Conservation (phyloP, 2,888 invertebrate species). For the Panopea generosa region DNA sequence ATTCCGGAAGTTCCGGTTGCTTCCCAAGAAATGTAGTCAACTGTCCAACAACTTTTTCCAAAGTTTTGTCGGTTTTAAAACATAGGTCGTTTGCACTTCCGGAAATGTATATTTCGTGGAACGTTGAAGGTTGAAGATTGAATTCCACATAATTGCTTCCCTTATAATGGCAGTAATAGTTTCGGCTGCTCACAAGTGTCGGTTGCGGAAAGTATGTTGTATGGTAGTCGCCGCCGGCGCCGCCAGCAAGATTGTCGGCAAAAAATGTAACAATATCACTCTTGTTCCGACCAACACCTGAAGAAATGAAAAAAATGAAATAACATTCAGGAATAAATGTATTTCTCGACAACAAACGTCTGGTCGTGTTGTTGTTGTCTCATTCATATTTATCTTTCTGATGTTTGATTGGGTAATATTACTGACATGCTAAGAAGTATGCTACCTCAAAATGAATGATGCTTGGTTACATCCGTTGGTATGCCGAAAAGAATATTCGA, state of each 20-base stretch:
- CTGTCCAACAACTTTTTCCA: constrained; percentile 51
- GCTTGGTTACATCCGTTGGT: too few species aligned
- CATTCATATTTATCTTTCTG: too few species aligned
- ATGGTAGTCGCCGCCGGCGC: constrained; percentile 77
- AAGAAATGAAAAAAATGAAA: too few species aligned
- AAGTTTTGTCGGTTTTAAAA: constrained; percentile 55
- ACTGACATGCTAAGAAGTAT: too few species aligned
- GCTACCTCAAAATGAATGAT: too few species aligned
- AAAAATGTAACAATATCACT: constrained; percentile 74
- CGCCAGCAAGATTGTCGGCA: constrained; percentile 64
- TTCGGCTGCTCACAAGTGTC: constrained; percentile 74
- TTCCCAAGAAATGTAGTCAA: constrained; percentile 63
- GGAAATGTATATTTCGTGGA: constrained; percentile 73
- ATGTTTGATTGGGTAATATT: too few species aligned
- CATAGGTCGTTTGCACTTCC: constrained; percentile 56
- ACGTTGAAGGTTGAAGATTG: constrained; percentile 69
- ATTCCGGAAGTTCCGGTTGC: constrained; percentile 75
- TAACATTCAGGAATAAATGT: not conserved
- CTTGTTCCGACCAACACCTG: constrained; percentile 81
- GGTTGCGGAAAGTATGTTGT: constrained; percentile 81
- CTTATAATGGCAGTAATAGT: constrained; percentile 74
- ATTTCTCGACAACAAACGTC: not conserved
- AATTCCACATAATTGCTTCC: constrained; percentile 72
- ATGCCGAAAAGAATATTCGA: too few species aligned
- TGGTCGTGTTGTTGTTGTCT: not conserved